Conservation (phyloP, 2,888 invertebrate species). For the Cryptocheilus praepositus region DNA sequence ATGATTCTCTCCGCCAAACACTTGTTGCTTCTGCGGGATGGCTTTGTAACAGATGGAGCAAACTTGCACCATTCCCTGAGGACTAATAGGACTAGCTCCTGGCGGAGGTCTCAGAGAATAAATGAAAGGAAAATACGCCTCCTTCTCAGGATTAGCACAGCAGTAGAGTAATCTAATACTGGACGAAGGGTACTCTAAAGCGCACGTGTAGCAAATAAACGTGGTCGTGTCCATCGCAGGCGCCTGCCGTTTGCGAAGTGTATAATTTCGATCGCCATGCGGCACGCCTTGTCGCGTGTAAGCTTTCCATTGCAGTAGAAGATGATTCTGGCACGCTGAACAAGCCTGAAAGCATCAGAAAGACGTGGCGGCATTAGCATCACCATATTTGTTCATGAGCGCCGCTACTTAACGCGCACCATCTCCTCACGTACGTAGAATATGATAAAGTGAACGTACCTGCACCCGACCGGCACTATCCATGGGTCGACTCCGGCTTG, state of each 20-base stretch:
- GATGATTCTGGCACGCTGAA: constrained; percentile 88
- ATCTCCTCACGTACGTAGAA: background rate
- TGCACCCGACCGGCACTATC: constrained; percentile 84
- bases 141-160: constrained; percentile 88
- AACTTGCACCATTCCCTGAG: constrained; percentile 92
- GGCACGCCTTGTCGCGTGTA: constrained; percentile 84
- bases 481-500: constrained; percentile 90
- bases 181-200: constrained; percentile 86
- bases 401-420: background rate
- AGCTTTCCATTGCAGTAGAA: constrained; percentile 91
- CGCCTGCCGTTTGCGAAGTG: constrained; percentile 85
- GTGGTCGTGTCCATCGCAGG: constrained; percentile 81
- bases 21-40: constrained; percentile 86
- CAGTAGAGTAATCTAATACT: constrained; percentile 89
- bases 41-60: constrained; percentile 91
- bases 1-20: constrained; percentile 81
- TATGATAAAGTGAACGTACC: constrained; percentile 55
- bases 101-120: constrained; percentile 86
- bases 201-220: constrained; percentile 94
- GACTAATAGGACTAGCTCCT: constrained; percentile 92
- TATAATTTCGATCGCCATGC: constrained; percentile 87
- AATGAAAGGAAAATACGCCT: constrained; percentile 94
- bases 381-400: background rate
- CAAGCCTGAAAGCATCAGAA: constrained; percentile 81
- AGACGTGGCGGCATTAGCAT: background rate